phyloP scores from a whole-genome alignment of 2,113 vertebrate genomes.

The Sturnus vulgaris region DNA sequence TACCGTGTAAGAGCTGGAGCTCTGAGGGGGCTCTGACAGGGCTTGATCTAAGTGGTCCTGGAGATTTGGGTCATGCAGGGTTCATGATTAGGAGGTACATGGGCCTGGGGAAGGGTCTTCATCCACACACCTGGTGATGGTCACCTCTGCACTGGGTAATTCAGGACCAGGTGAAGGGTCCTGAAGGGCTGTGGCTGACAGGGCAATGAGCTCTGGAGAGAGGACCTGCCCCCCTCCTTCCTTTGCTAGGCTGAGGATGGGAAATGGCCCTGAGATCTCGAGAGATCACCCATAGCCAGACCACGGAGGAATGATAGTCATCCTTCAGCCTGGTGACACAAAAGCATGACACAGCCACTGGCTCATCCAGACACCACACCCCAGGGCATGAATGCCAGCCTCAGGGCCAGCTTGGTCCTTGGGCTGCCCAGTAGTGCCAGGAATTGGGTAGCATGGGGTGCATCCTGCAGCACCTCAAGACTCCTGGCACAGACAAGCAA shows the following conservation, averaged over 20 bases:
- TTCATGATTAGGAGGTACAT: neutral
- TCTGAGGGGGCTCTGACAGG: neutral
- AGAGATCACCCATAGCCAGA: neutral
- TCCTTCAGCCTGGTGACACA: neutral
- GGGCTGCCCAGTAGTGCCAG: neutral
- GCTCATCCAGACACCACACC: neutral
- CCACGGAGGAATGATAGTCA: neutral
- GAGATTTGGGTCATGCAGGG: fast-evolving
- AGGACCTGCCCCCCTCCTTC: fast-evolving
- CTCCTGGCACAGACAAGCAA: neutral
- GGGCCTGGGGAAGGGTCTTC: neutral
- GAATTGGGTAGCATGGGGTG: neutral
- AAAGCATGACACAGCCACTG: neutral
- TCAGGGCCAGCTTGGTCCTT: neutral
- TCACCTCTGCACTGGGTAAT: neutral
- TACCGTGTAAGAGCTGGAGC: conserved; percentile 84
- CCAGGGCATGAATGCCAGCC: neutral
- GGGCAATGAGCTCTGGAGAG: neutral
- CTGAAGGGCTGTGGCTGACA: neutral
- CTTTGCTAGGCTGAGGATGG: neutral
- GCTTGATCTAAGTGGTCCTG: neutral
- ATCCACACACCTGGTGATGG: neutral
- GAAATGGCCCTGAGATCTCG: neutral
- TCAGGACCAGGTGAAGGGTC: neutral
- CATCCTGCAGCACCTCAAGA: neutral